These are phyloP conservation scores for Cydia fagiglandana DNA, from an alignment of 1,140 invertebrate genomes.

Conservation along the genomic window DNA sequence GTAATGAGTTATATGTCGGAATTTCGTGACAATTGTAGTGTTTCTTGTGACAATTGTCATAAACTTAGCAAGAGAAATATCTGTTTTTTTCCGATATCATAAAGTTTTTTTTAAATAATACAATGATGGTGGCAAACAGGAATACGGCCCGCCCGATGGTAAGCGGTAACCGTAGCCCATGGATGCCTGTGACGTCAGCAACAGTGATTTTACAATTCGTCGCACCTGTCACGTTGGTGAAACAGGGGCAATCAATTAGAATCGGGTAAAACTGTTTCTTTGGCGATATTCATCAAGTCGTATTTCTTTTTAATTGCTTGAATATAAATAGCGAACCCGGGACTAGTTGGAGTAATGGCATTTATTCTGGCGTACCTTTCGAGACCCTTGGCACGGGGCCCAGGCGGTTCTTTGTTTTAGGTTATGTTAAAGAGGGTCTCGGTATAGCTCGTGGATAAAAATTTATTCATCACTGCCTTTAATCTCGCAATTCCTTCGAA, in stretches of 20 bases:
- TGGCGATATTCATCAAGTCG: neutral
- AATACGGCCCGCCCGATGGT: too few relatives aligned
- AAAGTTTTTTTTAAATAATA: too few relatives aligned
- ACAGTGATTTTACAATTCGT: too few relatives aligned
- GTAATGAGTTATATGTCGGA: too few relatives aligned
- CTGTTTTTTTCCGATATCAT: too few relatives aligned
- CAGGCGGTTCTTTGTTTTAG: slow-evolving; percentile 41
- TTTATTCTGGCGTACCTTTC: slow-evolving; percentile 11
- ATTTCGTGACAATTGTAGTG: too few relatives aligned
- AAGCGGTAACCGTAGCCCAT: too few relatives aligned
- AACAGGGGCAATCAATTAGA: neutral
- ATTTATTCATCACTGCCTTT: slow-evolving; percentile 35
- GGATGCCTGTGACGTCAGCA: too few relatives aligned
- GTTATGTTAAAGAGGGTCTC: slow-evolving; percentile 48
- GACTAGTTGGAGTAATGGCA: slow-evolving; percentile 4
- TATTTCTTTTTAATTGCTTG: slow-evolving; percentile 42
- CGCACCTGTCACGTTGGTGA: too few relatives aligned
- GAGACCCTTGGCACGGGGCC: slow-evolving; percentile 45
- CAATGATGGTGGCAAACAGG: too few relatives aligned
- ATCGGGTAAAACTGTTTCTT: neutral
- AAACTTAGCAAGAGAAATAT: too few relatives aligned
- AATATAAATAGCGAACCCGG: slow-evolving; percentile 38
- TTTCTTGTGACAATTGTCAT: too few relatives aligned
- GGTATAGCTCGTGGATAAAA: slow-evolving; percentile 24
- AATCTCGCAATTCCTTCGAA: neutral